These are phyloP conservation scores for Gymnosoma rotundatum DNA, from an alignment of 2,888 invertebrate species.

Conservation along the genomic window DNA sequence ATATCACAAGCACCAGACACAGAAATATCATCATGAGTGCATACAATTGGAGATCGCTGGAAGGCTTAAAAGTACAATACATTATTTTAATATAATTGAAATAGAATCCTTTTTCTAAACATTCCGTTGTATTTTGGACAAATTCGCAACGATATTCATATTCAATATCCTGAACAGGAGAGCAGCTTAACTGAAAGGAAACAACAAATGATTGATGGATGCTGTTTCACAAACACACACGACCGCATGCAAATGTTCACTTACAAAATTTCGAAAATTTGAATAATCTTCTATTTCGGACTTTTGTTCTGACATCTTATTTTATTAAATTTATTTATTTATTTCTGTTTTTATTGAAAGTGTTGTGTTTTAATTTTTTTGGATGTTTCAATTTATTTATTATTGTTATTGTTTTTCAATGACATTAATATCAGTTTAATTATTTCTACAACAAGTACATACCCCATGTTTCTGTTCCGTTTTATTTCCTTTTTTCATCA, in stretches of 20 bases:
- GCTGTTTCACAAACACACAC: neutral
- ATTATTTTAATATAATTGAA: conserved; percentile 80
- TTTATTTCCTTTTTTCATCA: neutral
- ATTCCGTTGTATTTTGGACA: conserved; percentile 78
- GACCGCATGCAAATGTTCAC: neutral
- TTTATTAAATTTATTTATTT: neutral
- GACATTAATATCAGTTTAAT: conserved; percentile 2
- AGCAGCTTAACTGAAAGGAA: conserved; percentile 68
- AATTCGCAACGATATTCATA: conserved; percentile 79
- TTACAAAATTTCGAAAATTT: conserved; percentile 59
- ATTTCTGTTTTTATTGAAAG: too few species aligned
- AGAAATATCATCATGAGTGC: conserved; percentile 65
- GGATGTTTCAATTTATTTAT: too few species aligned
- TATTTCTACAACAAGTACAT: conserved; percentile 4
- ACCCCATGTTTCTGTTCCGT: conserved; percentile 52
- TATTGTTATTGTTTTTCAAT: conserved; percentile 1
- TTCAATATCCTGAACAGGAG: conserved; percentile 65
- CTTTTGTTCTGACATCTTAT: neutral
- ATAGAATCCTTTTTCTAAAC: conserved; percentile 74
- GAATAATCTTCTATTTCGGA: conserved; percentile 50
- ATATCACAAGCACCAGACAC: conserved; percentile 81
- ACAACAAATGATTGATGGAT: neutral
- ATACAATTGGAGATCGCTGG: conserved; percentile 61
- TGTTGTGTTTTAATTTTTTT: too few species aligned
- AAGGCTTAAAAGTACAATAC: conserved; percentile 79